Percentiles rank a stretch among this genome's conserved stretches.
These are phyloP conservation scores for Hemaris fuciformis DNA, from an alignment of 2,888 invertebrate genomes.

Conservation along the genomic window DNA sequence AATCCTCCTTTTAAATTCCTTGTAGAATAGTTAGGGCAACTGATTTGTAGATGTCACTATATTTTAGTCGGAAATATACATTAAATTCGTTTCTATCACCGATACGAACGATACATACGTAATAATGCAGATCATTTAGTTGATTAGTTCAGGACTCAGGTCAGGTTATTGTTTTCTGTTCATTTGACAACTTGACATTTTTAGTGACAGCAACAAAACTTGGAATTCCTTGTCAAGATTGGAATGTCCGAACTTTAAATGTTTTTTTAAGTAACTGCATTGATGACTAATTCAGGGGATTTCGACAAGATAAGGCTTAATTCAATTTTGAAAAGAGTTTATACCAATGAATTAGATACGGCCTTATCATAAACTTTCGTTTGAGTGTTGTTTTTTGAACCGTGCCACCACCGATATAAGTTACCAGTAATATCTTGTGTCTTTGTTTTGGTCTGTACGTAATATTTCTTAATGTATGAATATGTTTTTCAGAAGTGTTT, in stretches of 20 bases:
- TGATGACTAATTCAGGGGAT: constrained; percentile 3
- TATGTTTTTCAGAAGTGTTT: not conserved
- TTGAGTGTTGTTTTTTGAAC: not conserved
- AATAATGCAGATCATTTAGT: too few species aligned
- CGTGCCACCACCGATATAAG: too few species aligned
- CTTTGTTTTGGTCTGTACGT: not conserved
- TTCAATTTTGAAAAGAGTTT: not conserved
- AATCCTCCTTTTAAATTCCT: too few species aligned
- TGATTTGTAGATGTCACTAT: not conserved
- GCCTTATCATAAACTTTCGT: not conserved
- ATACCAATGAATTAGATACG: not conserved
- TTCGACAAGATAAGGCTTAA: not conserved
- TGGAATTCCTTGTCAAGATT: not conserved
- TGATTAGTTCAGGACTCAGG: too few species aligned
- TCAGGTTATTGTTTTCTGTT: not conserved
- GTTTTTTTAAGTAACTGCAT: not conserved
- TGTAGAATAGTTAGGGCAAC: not conserved
- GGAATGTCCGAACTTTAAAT: not conserved
- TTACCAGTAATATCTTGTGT: not conserved
- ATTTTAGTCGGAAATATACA: not conserved
- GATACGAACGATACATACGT: too few species aligned
- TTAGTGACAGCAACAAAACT: not conserved
- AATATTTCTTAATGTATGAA: not conserved
- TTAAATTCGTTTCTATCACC: not conserved
- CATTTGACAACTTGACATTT: constrained; percentile 2